Conservation (phyloP, 2,888 invertebrate genomes). For the Linyphia triangularis region DNA sequence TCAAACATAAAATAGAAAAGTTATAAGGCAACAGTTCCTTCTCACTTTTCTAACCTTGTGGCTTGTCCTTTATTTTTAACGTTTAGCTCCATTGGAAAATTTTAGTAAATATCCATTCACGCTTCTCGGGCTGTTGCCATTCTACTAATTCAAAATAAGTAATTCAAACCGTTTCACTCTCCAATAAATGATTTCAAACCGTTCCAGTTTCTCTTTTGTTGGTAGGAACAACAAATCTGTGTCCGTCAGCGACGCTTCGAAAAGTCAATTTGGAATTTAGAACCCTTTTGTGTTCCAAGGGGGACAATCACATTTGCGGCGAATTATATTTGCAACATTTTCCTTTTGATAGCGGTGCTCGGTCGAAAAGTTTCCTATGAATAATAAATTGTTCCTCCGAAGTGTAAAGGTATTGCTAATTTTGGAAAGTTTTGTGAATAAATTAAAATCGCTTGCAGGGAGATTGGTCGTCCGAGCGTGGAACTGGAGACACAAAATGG, state of each 20-base stretch:
- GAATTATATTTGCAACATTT: constrained; percentile 17
- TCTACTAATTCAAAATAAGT: constrained; percentile 24
- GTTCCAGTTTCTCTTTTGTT: neutral
- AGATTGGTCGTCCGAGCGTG: neutral
- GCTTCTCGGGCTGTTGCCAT: constrained; percentile 4
- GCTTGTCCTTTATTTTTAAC: constrained; percentile 1
- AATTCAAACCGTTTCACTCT: constrained; percentile 31
- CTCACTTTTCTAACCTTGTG: neutral
- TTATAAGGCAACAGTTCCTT: neutral
- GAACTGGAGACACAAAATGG: neutral
- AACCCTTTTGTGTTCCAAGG: constrained; percentile 11
- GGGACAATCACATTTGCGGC: constrained; percentile 24
- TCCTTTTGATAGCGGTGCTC: constrained; percentile 1
- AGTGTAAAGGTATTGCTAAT: constrained; percentile 16
- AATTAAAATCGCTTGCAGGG: neutral
- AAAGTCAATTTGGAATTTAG: constrained; percentile 52
- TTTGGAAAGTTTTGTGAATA: constrained; percentile 23
- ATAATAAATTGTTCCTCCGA: constrained; percentile 23
- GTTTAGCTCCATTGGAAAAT: constrained; percentile 7
- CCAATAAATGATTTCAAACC: constrained; percentile 6
- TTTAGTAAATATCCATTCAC: neutral
- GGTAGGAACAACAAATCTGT: constrained; percentile 11
- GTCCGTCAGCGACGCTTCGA: constrained; percentile 3
- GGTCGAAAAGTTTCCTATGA: constrained; percentile 10
- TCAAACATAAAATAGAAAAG: neutral